Conservation (phyloP, 2,797 vertebrate species). For the Gadopsis marmoratus region DNA sequence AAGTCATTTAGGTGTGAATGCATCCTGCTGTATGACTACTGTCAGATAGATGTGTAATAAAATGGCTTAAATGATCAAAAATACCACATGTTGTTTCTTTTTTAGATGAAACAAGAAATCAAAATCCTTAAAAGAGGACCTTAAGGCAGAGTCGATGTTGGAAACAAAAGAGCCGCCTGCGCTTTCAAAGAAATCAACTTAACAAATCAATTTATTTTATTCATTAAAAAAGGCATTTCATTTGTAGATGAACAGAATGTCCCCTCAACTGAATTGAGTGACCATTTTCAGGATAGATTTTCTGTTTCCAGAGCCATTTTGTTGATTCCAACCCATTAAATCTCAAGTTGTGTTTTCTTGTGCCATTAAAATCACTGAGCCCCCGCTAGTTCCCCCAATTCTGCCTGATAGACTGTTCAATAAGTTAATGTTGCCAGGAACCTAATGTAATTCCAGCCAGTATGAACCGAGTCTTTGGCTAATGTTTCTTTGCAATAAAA, state of each 20-base stretch:
- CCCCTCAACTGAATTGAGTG: slow-evolving; percentile 53
- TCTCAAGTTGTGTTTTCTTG: slow-evolving; percentile 68
- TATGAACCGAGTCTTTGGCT: slow-evolving; percentile 68
- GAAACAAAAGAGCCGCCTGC: slow-evolving; percentile 34
- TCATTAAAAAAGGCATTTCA: slow-evolving; percentile 61
- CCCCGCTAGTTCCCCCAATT: slow-evolving; percentile 58
- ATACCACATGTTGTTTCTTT: background rate
- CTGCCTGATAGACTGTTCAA: slow-evolving; percentile 73
- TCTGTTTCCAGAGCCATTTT: slow-evolving; percentile 69
- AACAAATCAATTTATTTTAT: slow-evolving; percentile 63
- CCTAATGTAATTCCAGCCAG: slow-evolving; percentile 69
- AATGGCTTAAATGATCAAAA: slow-evolving; percentile 9
- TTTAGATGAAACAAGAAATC: background rate
- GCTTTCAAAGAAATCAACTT: slow-evolving; percentile 50
- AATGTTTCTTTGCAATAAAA: slow-evolving; percentile 73
- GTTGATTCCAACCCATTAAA: slow-evolving; percentile 76
- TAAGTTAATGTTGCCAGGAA: slow-evolving; percentile 72
- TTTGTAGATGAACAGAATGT: slow-evolving; percentile 56
- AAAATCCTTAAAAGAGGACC: background rate
- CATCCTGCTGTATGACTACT: slow-evolving; percentile 1
- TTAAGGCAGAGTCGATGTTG: background rate
- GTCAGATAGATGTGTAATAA: background rate
- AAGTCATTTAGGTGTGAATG: background rate
- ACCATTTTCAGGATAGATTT: slow-evolving; percentile 73
- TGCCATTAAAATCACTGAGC: slow-evolving; percentile 66